Conservation (phyloP, 1,140 invertebrate species). For the Zaprionus ghesquierei region DNA sequence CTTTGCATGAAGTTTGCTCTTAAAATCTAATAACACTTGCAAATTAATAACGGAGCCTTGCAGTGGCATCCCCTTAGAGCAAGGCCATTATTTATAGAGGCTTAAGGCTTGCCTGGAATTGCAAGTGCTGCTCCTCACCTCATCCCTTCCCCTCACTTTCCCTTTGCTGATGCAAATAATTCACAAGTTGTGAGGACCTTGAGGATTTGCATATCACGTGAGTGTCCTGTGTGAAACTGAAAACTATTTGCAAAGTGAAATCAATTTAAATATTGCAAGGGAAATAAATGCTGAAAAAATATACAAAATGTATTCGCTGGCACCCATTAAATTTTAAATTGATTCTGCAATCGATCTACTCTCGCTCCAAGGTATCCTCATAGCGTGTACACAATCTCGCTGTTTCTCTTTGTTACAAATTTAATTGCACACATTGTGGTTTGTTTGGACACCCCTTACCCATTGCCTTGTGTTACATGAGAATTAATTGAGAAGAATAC, state of each 20-base stretch:
- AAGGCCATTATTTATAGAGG: slow-evolving; percentile 7
- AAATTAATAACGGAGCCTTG: slow-evolving; percentile 13
- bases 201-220: background rate
- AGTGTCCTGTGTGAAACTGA: background rate
- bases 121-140: background rate
- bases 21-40: slow-evolving; percentile 14
- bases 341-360: too few species aligned
- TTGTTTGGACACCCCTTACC: background rate
- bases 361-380: too few species aligned
- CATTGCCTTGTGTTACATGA: background rate
- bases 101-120: background rate
- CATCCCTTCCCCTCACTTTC: background rate
- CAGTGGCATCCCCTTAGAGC: background rate
- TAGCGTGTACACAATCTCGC: too few species aligned
- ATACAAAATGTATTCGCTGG: too few species aligned
- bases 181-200: background rate
- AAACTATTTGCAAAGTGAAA: background rate
- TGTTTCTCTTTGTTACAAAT: background rate
- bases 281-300: background rate
- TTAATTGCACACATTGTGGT: background rate
- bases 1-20: slow-evolving; percentile 17
- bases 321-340: too few species aligned
- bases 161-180: background rate
- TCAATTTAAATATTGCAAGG: background rate
- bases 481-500: background rate